phyloP scores from a whole-genome alignment of 2,797 vertebrate species.

The Cichlasoma orientale region DNA sequence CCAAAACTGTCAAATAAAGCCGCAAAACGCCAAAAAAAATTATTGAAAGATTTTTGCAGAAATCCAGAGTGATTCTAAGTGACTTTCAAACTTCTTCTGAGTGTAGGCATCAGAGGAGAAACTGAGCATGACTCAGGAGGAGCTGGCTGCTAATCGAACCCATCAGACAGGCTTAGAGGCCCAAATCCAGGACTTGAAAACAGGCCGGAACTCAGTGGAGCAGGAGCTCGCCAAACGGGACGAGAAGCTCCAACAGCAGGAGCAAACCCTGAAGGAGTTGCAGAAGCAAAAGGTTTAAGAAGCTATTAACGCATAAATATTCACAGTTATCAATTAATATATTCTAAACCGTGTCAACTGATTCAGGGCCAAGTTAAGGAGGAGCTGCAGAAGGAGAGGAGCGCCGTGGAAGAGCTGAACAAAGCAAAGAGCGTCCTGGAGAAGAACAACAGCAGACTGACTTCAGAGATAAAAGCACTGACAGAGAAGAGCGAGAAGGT shows the following conservation, averaged over 20 bases:
- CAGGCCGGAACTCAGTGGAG: constrained; percentile 76
- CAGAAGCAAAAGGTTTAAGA: constrained; percentile 88
- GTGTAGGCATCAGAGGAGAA: constrained; percentile 89
- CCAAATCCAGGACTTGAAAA: constrained; percentile 88
- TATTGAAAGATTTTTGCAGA: accelerated
- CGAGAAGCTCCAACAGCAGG: constrained; percentile 83
- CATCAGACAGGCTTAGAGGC: constrained; percentile 85
- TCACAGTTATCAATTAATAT: not conserved
- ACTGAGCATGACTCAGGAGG: constrained; percentile 88
- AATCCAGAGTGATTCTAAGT: not conserved
- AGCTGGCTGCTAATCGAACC: constrained; percentile 88
- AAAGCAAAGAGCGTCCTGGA: constrained; percentile 85
- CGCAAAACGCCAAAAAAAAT: too few species aligned
- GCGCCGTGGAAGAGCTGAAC: constrained; percentile 84
- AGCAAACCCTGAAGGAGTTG: constrained; percentile 80
- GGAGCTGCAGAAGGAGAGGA: constrained; percentile 87
- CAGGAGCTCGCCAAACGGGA: constrained; percentile 84
- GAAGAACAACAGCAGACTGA: constrained; percentile 82
- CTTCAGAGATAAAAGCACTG: constrained; percentile 83
- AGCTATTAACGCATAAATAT: not conserved
- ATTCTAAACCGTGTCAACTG: not conserved
- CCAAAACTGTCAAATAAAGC: too few species aligned
- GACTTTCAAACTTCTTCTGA: not conserved
- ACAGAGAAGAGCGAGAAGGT: constrained; percentile 91
- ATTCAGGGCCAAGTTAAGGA: constrained; percentile 85